phyloP scores from a whole-genome alignment of 2,113 vertebrate genomes.

The Lepus europaeus region DNA sequence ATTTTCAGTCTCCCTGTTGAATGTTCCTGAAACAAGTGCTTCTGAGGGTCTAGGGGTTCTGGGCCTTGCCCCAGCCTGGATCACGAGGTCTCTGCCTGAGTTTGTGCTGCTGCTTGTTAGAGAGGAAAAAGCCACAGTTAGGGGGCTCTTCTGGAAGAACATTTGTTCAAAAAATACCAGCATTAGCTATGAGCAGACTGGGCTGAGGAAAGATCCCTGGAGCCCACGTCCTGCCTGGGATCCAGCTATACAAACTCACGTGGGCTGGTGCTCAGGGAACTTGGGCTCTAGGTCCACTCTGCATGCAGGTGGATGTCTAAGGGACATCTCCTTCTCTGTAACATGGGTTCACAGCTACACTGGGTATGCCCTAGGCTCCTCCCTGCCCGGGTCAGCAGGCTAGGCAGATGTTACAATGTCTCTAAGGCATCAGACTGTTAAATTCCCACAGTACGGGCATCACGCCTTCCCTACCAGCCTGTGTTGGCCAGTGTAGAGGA shows the following conservation, averaged over 20 bases:
- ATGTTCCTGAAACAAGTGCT: not conserved
- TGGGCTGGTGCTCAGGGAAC: not conserved
- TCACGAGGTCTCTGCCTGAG: not conserved
- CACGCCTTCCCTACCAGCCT: not conserved
- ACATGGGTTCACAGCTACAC: not conserved
- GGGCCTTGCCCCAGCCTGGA: not conserved
- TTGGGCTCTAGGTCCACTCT: not conserved
- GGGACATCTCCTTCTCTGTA: not conserved
- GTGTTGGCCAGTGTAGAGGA: not conserved
- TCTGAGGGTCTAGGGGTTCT: not conserved
- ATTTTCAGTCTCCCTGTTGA: not conserved
- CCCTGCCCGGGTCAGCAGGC: not conserved
- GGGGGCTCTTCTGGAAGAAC: not conserved
- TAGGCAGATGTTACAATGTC: not conserved
- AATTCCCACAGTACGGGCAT: not conserved
- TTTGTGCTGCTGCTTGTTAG: not conserved
- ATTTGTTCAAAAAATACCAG: not conserved
- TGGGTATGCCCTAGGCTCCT: no score
- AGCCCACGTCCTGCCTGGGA: not conserved
- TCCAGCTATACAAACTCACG: accelerated
- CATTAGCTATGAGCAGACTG: not conserved
- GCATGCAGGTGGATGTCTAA: not conserved
- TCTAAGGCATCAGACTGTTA: not conserved
- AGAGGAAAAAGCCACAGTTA: not conserved
- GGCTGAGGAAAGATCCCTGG: not conserved